Evolutionary conservation across 2,888 invertebrate genomes (phyloP).

Genomic region (Epiblema foenella): DNA sequence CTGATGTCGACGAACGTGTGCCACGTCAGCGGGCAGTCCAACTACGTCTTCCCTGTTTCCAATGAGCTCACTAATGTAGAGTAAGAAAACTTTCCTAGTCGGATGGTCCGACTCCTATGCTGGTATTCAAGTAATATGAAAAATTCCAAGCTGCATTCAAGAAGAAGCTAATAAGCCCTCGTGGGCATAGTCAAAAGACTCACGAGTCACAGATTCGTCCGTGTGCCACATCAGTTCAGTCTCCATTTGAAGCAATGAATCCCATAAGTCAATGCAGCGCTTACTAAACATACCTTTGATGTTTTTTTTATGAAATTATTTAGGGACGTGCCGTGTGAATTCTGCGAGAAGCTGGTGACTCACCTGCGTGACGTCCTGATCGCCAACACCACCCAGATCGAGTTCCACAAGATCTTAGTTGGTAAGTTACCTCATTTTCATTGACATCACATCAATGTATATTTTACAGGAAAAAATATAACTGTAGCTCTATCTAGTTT

Average conservation of each 20-base stretch:
- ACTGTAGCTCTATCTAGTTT: too few species aligned
- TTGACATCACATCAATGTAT: not conserved
- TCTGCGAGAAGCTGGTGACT: slow-evolving; percentile 92
- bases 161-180: too few species aligned
- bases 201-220: not conserved
- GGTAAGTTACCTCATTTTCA: slow-evolving; percentile 61
- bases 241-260: not conserved
- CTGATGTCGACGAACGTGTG: slow-evolving; percentile 88
- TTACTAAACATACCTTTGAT: not conserved
- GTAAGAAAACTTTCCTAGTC: slow-evolving; percentile 56
- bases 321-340: slow-evolving; percentile 89
- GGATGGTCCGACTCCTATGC: too few species aligned
- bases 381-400: slow-evolving; percentile 93
- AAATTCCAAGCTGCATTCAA: too few species aligned
- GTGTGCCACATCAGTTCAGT: not conserved
- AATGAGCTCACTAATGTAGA: slow-evolving; percentile 85
- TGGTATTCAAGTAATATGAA: too few species aligned
- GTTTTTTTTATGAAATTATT: not conserved
- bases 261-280: not conserved
- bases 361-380: slow-evolving; percentile 92
- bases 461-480: too few species aligned
- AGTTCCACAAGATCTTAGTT: slow-evolving; percentile 91
- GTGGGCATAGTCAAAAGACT: too few species aligned
- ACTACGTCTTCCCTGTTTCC: slow-evolving; percentile 81
- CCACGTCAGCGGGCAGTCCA: slow-evolving; percentile 91